Evolutionary conservation across 2,113 vertebrate species (phyloP).

Genomic region (Pseudopodoces humilis): DNA sequence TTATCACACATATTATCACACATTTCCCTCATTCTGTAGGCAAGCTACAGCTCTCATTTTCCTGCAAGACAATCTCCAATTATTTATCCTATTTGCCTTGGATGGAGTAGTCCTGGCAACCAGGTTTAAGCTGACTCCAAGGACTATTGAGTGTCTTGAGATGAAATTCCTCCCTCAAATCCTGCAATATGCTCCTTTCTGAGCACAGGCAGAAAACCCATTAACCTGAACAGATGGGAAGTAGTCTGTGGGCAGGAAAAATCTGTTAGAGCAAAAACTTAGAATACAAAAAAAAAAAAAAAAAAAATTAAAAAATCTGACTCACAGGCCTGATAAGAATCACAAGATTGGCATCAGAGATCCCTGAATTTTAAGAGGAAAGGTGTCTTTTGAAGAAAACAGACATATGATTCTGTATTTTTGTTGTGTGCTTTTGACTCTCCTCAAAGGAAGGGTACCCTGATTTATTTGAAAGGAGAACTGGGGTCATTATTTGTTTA

Average conservation of each 20-base stretch:
- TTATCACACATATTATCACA: neutral
- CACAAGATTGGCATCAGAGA: slow-evolving; percentile 20
- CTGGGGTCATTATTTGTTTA: neutral
- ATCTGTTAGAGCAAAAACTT: slow-evolving; percentile 36
- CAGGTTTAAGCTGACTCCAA: slow-evolving; percentile 2
- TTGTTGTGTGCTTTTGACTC: neutral
- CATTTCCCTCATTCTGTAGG: neutral
- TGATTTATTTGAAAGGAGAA: neutral
- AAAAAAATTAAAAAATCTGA: neutral
- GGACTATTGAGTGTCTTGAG: neutral
- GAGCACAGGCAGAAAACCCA: slow-evolving; percentile 19
- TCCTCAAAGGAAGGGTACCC: neutral
- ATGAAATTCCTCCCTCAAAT: neutral
- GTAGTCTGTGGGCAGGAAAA: slow-evolving; percentile 51
- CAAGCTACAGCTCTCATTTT: neutral
- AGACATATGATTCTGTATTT: neutral
- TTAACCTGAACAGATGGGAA: slow-evolving; percentile 59
- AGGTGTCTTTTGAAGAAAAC: neutral
- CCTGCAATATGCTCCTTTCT: slow-evolving; percentile 23
- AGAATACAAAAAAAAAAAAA: neutral
- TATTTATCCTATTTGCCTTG: neutral
- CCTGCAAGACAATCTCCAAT: neutral
- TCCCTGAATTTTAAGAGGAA: neutral
- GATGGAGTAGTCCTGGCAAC: slow-evolving; percentile 36
- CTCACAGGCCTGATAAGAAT: slow-evolving; percentile 41